phyloP scores from a whole-genome alignment of 2,797 vertebrate species.

The Chrosomus eos region DNA sequence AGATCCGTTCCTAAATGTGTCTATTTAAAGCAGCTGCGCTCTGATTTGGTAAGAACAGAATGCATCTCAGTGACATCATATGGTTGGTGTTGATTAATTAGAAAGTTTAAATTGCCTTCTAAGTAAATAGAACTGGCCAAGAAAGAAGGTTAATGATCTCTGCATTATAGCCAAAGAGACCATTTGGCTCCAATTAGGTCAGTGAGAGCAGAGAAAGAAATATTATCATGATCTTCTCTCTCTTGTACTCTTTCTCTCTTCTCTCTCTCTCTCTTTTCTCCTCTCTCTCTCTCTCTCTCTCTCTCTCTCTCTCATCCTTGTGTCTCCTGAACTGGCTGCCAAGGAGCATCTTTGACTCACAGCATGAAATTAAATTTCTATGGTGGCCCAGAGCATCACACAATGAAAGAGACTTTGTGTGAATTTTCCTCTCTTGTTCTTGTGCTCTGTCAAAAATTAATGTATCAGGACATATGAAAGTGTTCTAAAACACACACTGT shows the following conservation, averaged over 20 bases:
- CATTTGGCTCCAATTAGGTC: slow-evolving; percentile 87
- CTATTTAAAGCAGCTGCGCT: slow-evolving; percentile 84
- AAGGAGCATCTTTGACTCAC: slow-evolving; percentile 64
- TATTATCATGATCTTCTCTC: slow-evolving; percentile 55
- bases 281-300: slow-evolving; percentile 46
- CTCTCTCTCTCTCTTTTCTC: no score
- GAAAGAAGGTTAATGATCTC: slow-evolving; percentile 73
- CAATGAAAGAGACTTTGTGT: slow-evolving; percentile 66
- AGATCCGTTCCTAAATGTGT: slow-evolving; percentile 72
- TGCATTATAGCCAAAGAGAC: slow-evolving; percentile 78
- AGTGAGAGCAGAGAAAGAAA: slow-evolving; percentile 60
- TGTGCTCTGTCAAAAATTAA: slow-evolving; percentile 35
- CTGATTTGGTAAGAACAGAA: slow-evolving; percentile 79
- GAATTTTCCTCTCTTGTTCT: slow-evolving; percentile 52
- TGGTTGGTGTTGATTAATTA: slow-evolving; percentile 80
- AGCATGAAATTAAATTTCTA: slow-evolving; percentile 75
- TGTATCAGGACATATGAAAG: slow-evolving; percentile 21
- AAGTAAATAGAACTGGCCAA: slow-evolving; percentile 80
- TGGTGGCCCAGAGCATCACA: slow-evolving; percentile 72
- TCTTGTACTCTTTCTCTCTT: slow-evolving; percentile 26
- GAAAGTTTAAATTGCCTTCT: slow-evolving; percentile 80
- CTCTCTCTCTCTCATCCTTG: slow-evolving; percentile 49
- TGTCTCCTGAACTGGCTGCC: slow-evolving; percentile 67
- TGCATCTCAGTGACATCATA: slow-evolving; percentile 84
- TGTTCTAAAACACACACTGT: slow-evolving; percentile 13